Conservation (phyloP, 2,113 vertebrate species). For the Catharus fuscescens region DNA sequence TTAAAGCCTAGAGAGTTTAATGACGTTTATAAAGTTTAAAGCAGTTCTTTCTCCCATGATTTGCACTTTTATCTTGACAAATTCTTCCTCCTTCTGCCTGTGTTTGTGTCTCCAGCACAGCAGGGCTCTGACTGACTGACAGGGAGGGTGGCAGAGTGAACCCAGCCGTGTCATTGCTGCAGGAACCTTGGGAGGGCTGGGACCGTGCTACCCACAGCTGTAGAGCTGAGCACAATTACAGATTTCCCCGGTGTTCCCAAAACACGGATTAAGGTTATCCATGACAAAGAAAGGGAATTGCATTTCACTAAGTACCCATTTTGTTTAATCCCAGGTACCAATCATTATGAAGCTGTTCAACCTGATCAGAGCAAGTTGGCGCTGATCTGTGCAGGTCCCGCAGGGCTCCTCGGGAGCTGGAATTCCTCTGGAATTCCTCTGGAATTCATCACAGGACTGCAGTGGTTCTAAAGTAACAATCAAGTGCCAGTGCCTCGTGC, state of each 20-base stretch:
- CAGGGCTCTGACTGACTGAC: not conserved
- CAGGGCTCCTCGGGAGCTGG: not conserved
- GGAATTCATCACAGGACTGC: not conserved
- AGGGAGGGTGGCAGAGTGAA: not conserved
- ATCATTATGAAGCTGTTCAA: not conserved
- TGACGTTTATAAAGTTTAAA: not conserved
- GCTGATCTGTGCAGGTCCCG: not conserved
- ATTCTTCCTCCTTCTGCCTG: not conserved
- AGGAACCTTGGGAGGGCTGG: not conserved
- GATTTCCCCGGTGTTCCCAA: not conserved
- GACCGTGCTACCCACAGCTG: rapidly evolving
- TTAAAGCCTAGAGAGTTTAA: not conserved
- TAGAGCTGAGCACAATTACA: not conserved
- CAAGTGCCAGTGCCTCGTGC: not conserved
- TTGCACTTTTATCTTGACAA: not conserved
- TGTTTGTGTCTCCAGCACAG: not conserved
- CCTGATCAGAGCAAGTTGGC: not conserved
- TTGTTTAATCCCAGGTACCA: conserved; percentile 13
- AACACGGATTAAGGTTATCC: conserved; percentile 29
- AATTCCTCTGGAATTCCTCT: conserved; percentile 20
- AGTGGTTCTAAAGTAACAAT: not conserved
- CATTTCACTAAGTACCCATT: conserved; percentile 13
- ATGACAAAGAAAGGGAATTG: not conserved
- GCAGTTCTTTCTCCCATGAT: not conserved
- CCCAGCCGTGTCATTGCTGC: not conserved